These are phyloP conservation scores for Apantesis nais DNA, from an alignment of 2,888 invertebrate species.

Conservation along the genomic window DNA sequence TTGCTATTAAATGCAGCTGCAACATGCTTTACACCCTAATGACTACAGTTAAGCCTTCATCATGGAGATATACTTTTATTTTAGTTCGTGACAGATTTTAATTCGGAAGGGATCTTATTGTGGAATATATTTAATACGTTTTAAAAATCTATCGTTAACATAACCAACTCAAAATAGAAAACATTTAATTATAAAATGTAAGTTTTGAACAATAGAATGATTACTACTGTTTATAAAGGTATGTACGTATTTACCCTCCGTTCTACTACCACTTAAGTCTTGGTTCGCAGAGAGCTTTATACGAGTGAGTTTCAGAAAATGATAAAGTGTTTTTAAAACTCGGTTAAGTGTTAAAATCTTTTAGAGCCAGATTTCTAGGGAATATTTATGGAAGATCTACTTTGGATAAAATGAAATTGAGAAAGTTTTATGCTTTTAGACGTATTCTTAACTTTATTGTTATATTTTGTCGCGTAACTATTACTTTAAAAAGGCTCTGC, in stretches of 20 bases:
- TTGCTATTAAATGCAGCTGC: too few species aligned
- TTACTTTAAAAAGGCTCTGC: neutral
- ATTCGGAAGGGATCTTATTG: too few species aligned
- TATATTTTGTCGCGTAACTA: neutral
- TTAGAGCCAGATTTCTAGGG: constrained; percentile 23
- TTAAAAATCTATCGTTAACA: too few species aligned
- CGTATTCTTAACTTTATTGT: constrained; percentile 2
- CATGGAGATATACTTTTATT: too few species aligned
- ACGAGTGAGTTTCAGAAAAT: constrained; percentile 38
- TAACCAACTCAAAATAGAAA: neutral
- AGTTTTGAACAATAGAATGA: neutral
- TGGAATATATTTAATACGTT: too few species aligned
- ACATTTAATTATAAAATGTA: neutral
- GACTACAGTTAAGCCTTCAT: too few species aligned
- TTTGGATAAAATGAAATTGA: constrained; percentile 11
- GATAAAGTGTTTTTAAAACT: constrained; percentile 54
- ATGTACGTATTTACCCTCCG: constrained; percentile 24
- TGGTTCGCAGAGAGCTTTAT: constrained; percentile 35
- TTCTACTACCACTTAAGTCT: constrained; percentile 45
- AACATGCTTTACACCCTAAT: too few species aligned
- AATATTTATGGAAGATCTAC: constrained; percentile 18
- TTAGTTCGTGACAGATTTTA: too few species aligned
- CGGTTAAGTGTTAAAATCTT: constrained; percentile 42
- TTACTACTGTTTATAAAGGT: neutral
- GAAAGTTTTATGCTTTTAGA: neutral